Evolutionary conservation across 1,140 invertebrate genomes (phyloP), one percentile per base, ranked within the genome.

Genomic region (Brachionus calyciflorus): DNA sequence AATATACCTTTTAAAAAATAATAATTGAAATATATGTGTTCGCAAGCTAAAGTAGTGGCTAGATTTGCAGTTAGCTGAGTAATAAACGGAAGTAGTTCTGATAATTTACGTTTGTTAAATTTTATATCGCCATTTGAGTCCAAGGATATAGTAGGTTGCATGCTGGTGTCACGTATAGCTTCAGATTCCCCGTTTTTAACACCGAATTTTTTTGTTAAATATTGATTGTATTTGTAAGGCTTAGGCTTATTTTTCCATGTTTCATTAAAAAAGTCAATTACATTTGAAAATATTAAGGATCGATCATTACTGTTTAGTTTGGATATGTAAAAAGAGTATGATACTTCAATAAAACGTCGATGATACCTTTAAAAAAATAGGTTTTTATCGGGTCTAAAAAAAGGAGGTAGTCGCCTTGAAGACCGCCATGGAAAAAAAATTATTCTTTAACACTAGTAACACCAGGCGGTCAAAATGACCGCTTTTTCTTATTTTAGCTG

Each of bases 281-380:
- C 40, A 60, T 76, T 76, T 37, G n/a, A n/a, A n/a, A n/a, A n/a
- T n/a, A n/a, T n/a, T n/a, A n/a, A n/a, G n/a, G n/a, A n/a, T n/a
- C n/a, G n/a, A n/a, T n/a, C n/a, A n/a, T n/a, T n/a, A n/a, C n/a
- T n/a, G n/a, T n/a, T n/a, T n/a, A n/a, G n/a, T n/a, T n/a, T n/a
- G n/a, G n/a, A n/a, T n/a, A n/a, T n/a, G n/a, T n/a, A n/a, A n/a
- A n/a, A n/a, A n/a, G n/a, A n/a, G 12, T 57, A 14, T 7, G 75
- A 33, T 10, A 76, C 75, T 65, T 76, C 75, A 63, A 76, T 76
- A 33, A 76, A 76, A 30, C 55, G 33, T 37, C 75, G 24, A 21
- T 76, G 75, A 51, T 76, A 76, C n/a, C n/a, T n/a, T n/a, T n/a
- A n/a, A n/a, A n/a, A n/a, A n/a, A n/a, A n/a, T n/a, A n/a, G n/a